Percentiles rank a stretch among this genome's conserved stretches.
phyloP scores from a whole-genome alignment of 2,888 invertebrate species.

The Chymomyza fuscimana region DNA sequence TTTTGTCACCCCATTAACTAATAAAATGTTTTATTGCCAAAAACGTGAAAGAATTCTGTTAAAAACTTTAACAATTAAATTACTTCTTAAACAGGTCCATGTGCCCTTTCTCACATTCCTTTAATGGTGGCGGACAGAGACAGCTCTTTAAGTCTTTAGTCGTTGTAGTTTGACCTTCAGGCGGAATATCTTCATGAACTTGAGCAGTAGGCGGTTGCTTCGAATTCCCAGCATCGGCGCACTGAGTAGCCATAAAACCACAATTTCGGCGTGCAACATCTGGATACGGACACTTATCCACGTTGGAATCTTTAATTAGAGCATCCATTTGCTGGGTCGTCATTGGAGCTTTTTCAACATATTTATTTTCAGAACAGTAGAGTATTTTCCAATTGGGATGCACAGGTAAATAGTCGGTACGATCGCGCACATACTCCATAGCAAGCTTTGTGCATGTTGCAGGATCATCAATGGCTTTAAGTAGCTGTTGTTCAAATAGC shows the following conservation, averaged over 20 bases:
- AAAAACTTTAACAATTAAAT: not conserved
- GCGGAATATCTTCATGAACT: not conserved
- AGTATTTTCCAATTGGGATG: slow-evolving; percentile 76
- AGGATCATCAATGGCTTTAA: slow-evolving; percentile 65
- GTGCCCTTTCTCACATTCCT: not conserved
- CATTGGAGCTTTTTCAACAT: slow-evolving; percentile 45
- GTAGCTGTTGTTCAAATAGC: slow-evolving; percentile 54
- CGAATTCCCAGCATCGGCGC: slow-evolving; percentile 5
- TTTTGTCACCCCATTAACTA: too few relatives aligned
- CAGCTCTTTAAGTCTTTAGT: not conserved
- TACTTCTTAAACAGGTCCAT: not conserved
- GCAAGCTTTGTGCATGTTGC: slow-evolving; percentile 63
- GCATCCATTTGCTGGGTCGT: slow-evolving; percentile 29
- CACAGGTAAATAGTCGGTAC: slow-evolving; percentile 67
- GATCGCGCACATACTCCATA: slow-evolving; percentile 53
- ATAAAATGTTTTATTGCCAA: too few relatives aligned
- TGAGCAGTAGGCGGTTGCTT: not conserved
- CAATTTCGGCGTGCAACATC: slow-evolving; percentile 45
- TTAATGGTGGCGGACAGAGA: not conserved
- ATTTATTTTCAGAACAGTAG: slow-evolving; percentile 52
- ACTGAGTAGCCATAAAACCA: slow-evolving; percentile 33
- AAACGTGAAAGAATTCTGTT: too few relatives aligned
- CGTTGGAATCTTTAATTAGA: slow-evolving; percentile 22
- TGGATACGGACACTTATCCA: slow-evolving; percentile 52
- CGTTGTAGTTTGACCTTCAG: not conserved